These are phyloP conservation scores for Microplitis demolitor DNA, from an alignment of 1,140 invertebrate species.

Conservation along the genomic window DNA sequence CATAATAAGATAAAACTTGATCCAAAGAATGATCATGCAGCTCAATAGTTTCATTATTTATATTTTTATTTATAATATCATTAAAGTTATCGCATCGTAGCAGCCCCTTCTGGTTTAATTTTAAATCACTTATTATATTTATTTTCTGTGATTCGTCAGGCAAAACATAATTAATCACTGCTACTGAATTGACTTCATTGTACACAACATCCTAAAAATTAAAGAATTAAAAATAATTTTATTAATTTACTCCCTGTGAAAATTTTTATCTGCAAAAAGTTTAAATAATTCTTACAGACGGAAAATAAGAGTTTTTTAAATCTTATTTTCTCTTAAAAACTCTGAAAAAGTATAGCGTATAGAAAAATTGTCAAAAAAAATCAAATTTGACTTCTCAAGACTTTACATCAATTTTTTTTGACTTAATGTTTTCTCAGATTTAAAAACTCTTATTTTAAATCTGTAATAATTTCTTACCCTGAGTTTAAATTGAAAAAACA, in stretches of 20 bases:
- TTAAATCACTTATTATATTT: conserved; percentile 62
- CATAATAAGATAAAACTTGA: conserved; percentile 59
- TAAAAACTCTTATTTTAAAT: too few relatives aligned
- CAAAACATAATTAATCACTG: conserved; percentile 57
- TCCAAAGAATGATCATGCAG: conserved; percentile 37
- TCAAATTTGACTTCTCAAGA: background rate
- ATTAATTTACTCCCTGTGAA: conserved; percentile 10
- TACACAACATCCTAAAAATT: conserved; percentile 46
- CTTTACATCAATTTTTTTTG: too few relatives aligned
- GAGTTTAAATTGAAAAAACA: conserved; percentile 66
- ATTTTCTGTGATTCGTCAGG: conserved; percentile 57
- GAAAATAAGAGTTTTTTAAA: too few relatives aligned
- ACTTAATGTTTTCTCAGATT: too few relatives aligned
- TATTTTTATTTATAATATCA: conserved; percentile 16
- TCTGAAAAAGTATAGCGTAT: too few relatives aligned
- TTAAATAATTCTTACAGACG: background rate
- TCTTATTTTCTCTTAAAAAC: too few relatives aligned
- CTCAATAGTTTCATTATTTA: conserved; percentile 43
- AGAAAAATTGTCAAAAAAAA: background rate
- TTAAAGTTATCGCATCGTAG: conserved; percentile 50
- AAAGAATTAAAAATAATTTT: background rate
- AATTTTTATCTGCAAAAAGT: conserved; percentile 13
- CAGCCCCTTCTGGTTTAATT: conserved; percentile 62
- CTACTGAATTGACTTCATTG: conserved; percentile 60
- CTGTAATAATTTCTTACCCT: conserved; percentile 52